Conservation (phyloP, 2,888 invertebrate species). For the Branchipolynoe longqiensis region DNA sequence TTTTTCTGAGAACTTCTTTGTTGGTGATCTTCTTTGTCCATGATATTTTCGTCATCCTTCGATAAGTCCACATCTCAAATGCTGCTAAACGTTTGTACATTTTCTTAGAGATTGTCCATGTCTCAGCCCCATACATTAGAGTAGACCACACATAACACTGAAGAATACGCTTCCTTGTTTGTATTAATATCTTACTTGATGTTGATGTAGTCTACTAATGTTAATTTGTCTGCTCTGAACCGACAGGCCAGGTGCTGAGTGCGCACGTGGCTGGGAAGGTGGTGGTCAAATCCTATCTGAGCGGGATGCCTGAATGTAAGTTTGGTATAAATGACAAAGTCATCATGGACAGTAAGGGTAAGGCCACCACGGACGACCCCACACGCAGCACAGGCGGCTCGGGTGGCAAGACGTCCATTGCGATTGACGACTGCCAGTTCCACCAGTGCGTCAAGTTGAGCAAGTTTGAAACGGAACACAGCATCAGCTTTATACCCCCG, state of each 20-base stretch:
- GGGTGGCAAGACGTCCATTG: constrained; percentile 82
- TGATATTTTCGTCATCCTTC: no score
- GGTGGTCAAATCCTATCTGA: constrained; percentile 99
- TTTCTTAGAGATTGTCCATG: no score
- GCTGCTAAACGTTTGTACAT: no score
- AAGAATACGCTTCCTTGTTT: no score
- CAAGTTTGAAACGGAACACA: constrained; percentile 99
- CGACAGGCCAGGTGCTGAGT: constrained; percentile 95
- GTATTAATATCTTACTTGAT: no score
- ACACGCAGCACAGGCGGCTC: constrained; percentile 66
- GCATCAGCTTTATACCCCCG: constrained; percentile 99
- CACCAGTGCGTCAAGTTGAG: constrained; percentile 99
- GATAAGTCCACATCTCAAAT: no score
- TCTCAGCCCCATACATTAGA: no score
- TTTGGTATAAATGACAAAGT: constrained; percentile 99
- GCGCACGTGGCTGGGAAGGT: constrained; percentile 99
- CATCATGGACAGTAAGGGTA: constrained; percentile 92
- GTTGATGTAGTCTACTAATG: no score
- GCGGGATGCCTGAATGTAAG: constrained; percentile 99
- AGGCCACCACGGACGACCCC: constrained; percentile 78
- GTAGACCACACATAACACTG: no score
- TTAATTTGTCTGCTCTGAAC: no score
- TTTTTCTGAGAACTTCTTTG: no score
- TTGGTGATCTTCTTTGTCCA: no score
- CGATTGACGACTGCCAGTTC: constrained; percentile 99